Base-by-base conservation (phyloP, 37 sponge, comb jelly and placozoan species). In the Tethya wilhelma region DNA sequence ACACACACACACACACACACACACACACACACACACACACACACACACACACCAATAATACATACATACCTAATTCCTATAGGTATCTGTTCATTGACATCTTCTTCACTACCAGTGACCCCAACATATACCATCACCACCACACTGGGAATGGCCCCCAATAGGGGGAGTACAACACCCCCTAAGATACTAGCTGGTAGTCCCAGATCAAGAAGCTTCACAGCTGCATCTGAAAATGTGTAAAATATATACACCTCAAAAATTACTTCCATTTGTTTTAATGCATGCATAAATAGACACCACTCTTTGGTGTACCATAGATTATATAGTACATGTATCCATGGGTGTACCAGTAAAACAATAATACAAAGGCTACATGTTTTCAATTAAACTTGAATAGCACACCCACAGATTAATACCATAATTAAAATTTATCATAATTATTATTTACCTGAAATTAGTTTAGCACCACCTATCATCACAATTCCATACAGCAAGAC, bases 41-140 rank as follows among this genome's bases (percentile, higher is more conserved):
- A n/a, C n/a, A n/a, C n/a, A n/a, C n/a, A n/a, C n/a, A n/a, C n/a
- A n/a, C n/a, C n/a, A n/a, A n/a, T n/a, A n/a, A n/a, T n/a, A n/a
- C n/a, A n/a, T n/a, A n/a, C 55, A 49, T 49, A 94, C 95, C 97
- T 93, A 93, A 96, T 96, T 60, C 97, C 97, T 23, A 96, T 93
- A 33, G 85, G 69, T 20, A 96, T 82, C 71, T 91, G 72, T 39
- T 77, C 79, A 41, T 96, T 88, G 9, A 91, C 93, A n/a, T 87
- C 76, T n/a, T 78, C 89, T 33, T 44, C 87, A 53, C 42, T 45
- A 11, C 93, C 93, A n/a, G 59, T 74, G 9, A 86, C 17, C 0
- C 97, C 97, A 62, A 93, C 93, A 8, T 78, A 90, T 1, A 92
- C 49, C 23, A 96, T 96, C 93, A 96, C 93, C 17, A 87, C 93